Conservation (phyloP, 2,888 invertebrate genomes). For the Latrodectus elegans region DNA sequence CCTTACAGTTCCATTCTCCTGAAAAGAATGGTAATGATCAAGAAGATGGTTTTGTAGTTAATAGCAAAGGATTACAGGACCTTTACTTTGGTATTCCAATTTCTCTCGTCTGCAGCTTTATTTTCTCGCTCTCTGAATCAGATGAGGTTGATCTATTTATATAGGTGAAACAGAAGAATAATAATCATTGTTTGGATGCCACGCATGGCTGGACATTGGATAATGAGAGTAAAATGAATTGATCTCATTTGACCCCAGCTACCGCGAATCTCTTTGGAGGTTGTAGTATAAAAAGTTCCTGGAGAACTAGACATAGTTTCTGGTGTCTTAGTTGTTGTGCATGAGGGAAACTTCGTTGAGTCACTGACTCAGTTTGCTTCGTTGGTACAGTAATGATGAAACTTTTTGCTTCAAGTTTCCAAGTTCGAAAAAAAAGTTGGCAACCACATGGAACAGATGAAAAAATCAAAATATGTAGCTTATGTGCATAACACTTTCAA, state of each 20-base stretch:
- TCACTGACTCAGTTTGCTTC: not conserved
- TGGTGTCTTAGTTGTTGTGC: conserved; percentile 15
- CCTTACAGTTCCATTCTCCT: conserved; percentile 27
- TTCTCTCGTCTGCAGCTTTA: conserved; percentile 4
- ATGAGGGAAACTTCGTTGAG: not conserved
- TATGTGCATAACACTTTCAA: no score
- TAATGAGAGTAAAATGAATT: conserved; percentile 69
- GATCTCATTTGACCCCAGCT: conserved; percentile 53
- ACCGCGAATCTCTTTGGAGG: not conserved
- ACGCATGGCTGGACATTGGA: conserved; percentile 49
- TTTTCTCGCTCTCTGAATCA: conserved; percentile 31
- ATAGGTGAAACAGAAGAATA: conserved; percentile 62
- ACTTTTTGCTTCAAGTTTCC: no score
- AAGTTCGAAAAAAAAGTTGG: no score
- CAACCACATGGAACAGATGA: no score
- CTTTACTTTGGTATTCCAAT: conserved; percentile 34
- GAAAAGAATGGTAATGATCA: conserved; percentile 63
- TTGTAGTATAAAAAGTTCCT: conserved; percentile 14
- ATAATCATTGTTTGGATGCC: conserved; percentile 58
- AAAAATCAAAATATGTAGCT: no score
- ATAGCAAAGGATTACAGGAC: conserved; percentile 63
- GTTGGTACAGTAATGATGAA: no score
- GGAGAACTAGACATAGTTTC: conserved; percentile 7
- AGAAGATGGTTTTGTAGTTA: conserved; percentile 51
- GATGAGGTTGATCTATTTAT: conserved; percentile 52